Conservation (phyloP, 2,113 vertebrate species). For the Ploceus nigricollis region DNA sequence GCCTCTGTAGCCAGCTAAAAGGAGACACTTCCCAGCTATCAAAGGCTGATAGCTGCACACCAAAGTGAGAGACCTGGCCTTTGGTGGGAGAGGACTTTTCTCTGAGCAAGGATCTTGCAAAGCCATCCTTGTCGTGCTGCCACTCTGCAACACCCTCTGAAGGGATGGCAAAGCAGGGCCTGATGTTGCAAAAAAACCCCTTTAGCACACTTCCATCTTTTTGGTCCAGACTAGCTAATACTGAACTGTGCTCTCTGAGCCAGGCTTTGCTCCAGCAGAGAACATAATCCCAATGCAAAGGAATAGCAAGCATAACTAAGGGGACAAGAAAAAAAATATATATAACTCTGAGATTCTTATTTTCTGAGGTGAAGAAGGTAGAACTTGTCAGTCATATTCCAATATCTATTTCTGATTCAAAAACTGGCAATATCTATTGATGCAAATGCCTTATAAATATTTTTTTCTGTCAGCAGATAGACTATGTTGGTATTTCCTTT, state of each 20-base stretch:
- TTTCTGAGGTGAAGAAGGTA: background rate
- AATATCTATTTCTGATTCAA: background rate
- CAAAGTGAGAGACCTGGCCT: background rate
- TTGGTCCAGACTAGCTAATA: no score
- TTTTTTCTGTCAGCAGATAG: background rate
- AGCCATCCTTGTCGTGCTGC: background rate
- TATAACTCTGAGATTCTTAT: background rate
- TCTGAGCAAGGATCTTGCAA: background rate
- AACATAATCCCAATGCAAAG: background rate
- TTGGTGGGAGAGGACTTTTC: background rate
- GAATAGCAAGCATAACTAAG: background rate
- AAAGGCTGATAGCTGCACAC: background rate
- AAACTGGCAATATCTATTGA: background rate
- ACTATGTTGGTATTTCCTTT: background rate
- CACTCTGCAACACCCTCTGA: background rate
- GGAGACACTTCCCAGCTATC: background rate
- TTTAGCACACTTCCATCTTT: rapidly evolving
- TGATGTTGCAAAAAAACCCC: background rate
- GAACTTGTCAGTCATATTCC: background rate
- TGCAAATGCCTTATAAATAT: background rate
- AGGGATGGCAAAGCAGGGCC: background rate
- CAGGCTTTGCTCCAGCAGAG: background rate
- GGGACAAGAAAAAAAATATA: background rate
- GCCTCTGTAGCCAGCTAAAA: background rate
- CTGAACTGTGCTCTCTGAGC: background rate